Base-by-base conservation (phyloP, 2,797 vertebrate genomes). In the Phrynocephalus forsythii region DNA sequence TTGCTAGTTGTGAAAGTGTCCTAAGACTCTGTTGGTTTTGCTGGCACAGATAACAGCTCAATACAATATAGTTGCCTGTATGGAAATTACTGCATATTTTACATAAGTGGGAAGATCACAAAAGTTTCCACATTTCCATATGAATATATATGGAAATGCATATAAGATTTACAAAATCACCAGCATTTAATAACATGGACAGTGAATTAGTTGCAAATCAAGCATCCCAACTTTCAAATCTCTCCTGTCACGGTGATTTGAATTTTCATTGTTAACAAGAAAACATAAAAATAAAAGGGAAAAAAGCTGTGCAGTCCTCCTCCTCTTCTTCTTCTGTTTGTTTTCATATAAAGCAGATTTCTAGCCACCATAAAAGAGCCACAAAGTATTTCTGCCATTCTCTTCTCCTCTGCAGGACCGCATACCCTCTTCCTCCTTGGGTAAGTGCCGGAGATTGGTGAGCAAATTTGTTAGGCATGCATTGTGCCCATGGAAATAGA, bases 401-500 rank as follows among this genome's bases (percentile, higher is more conserved):
- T 86, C 56, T 60, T 80, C 0, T 1, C 6, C 76, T 85, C 82
- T 1, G 75, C 33, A 76, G 0, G 1, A 30, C 2, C 18, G 2
- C 44, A 26, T 83, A 26, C 84, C 87, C 85, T 82, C 68, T 3
- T 83, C 44, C 1, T 68, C 28, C 22, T 90, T 91, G 10, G 38
- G 60, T 81, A 91, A 85, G 13, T 90, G 44, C 50, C 33, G 33
- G 0, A 0, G 1, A 83, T 83, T 56, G 67, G 18, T 82, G 67
- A 82, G 63, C 69, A 87, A 86, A 87, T 88, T 60, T 33, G 73
- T 91, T 88, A 75, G 44, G 3, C 50, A 90, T 86, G 44, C 10
- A 50, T 48, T 80, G n/a, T 84, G 20, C 48, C 80, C 8, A 88
- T 79, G 67, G 22, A 87, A 92, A 90, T 48, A 89, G 73, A 90